Base-by-base conservation (phyloP, 1,140 invertebrate species). In the Schlechtendalia chinensis region DNA sequence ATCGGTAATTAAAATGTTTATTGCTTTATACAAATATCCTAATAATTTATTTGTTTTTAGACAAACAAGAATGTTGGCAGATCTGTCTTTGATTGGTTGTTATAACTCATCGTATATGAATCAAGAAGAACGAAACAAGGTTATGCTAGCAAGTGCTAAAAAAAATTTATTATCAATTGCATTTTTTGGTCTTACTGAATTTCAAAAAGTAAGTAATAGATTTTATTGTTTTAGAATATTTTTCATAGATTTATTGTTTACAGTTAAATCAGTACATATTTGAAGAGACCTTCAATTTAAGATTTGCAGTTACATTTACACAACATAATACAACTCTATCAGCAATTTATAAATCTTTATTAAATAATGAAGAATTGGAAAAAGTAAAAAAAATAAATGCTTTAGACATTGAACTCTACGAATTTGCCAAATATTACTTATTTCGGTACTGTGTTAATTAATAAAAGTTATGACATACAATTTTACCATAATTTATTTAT, bases 31-130 rank as follows among this genome's bases (percentile, higher is more conserved):
- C 10, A 29, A 27, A 14, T 59, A 59, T 58, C 24, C 27, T 29
- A 1, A 12, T 67, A 19, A 67, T 45, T 17, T 77, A 12, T 58
- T 56, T 56, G 29, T 75, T 75, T 79, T 63, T 69, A 89, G 97
- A 81, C 97, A 99, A 88, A 98, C 97, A 0, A 88, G 98, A 83
- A 99, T 99, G 98, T 86, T 99, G 82, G 95, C 97, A 53, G 95
- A 98, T 89, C 87, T 99, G 82, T 93, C 93, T 79, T 88, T 98
- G 63, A 92, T 99, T 24, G 95, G 96, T 75, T 99, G 98, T 87
- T 99, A 99, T 87, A 96, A 97, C 86, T 91, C 89, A 54, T 91
- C 91, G 24, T 90, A 92, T 59, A 93, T 94, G 90, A 83, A 88
- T 45, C 86, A 87, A 61, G 86, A 88, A 58, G 91, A 93, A 83